These are phyloP conservation scores for Tetramorium parvispinum DNA, from an alignment of 1,140 invertebrate species.

Conservation along the genomic window DNA sequence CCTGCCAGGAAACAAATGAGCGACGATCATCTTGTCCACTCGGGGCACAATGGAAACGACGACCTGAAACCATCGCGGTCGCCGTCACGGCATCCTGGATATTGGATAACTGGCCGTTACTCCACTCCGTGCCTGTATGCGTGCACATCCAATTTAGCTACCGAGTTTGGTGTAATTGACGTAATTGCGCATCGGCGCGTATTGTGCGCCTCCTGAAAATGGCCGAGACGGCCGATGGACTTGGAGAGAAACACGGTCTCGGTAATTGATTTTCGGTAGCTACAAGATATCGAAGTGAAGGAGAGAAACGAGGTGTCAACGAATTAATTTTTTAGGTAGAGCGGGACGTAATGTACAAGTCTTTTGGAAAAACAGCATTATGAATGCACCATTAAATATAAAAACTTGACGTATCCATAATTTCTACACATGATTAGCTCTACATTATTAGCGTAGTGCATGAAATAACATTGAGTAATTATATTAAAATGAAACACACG, in stretches of 20 bases:
- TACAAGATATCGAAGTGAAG: neutral
- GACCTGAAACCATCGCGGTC: slow-evolving; percentile 59
- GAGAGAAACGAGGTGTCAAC: neutral
- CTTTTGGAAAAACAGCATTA: neutral
- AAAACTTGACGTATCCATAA: neutral
- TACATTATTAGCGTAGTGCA: no score
- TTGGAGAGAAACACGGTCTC: neutral
- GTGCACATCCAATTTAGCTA: slow-evolving; percentile 68
- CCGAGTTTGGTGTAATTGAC: slow-evolving; percentile 67
- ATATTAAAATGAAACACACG: no score
- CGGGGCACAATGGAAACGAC: slow-evolving; percentile 79
- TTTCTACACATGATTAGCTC: neutral
- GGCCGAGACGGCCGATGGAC: slow-evolving; percentile 27
- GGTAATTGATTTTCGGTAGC: slow-evolving; percentile 41
- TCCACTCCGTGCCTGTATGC: slow-evolving; percentile 26
- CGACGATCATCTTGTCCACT: slow-evolving; percentile 81
- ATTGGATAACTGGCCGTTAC: slow-evolving; percentile 69
- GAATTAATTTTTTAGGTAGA: neutral
- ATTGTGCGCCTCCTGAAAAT: slow-evolving; percentile 55
- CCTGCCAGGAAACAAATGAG: slow-evolving; percentile 84
- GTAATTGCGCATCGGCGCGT: slow-evolving; percentile 58
- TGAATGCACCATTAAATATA: neutral
- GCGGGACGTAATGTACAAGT: neutral
- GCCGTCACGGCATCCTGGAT: slow-evolving; percentile 59
- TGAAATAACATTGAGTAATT: no score